These are phyloP conservation scores for Hipparchia sbordonii DNA, from an alignment of 2,888 invertebrate species.

Conservation along the genomic window DNA sequence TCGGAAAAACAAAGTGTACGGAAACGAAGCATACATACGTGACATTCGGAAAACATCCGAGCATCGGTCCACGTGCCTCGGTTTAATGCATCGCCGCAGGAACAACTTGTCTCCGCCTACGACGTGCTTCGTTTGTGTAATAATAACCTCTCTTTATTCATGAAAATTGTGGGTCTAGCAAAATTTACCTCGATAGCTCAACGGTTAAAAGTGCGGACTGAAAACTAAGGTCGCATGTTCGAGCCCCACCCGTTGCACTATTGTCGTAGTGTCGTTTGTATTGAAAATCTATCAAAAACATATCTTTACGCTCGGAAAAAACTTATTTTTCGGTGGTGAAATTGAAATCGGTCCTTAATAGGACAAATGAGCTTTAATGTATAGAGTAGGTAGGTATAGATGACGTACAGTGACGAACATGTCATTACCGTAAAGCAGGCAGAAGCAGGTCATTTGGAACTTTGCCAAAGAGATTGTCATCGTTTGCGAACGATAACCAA, in stretches of 20 bases:
- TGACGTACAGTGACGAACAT: slow-evolving; percentile 26
- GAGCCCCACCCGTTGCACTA: too few relatives aligned
- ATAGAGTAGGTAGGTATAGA: background rate
- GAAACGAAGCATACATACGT: slow-evolving; percentile 9
- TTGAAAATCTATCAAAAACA: too few relatives aligned
- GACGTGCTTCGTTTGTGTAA: slow-evolving; percentile 42
- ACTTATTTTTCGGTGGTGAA: too few relatives aligned
- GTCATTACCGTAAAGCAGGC: slow-evolving; percentile 34
- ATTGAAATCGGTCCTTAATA: too few relatives aligned
- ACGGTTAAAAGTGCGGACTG: too few relatives aligned
- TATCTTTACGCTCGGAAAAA: too few relatives aligned
- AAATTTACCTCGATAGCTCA: background rate
- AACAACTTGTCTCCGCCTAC: slow-evolving; percentile 36
- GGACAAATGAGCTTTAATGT: too few relatives aligned
- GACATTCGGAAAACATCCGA: slow-evolving; percentile 11
- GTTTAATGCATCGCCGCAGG: slow-evolving; percentile 38
- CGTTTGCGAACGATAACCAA: slow-evolving; percentile 35
- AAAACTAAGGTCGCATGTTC: too few relatives aligned
- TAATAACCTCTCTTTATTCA: slow-evolving; percentile 40
- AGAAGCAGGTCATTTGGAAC: slow-evolving; percentile 40
- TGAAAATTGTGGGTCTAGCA: slow-evolving; percentile 28
- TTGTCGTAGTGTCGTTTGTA: too few relatives aligned
- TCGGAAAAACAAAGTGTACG: slow-evolving; percentile 13
- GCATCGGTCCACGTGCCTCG: slow-evolving; percentile 28
- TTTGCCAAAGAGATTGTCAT: slow-evolving; percentile 38